phyloP scores from a whole-genome alignment of 2,113 vertebrate species.

The Lagopus leucura region DNA sequence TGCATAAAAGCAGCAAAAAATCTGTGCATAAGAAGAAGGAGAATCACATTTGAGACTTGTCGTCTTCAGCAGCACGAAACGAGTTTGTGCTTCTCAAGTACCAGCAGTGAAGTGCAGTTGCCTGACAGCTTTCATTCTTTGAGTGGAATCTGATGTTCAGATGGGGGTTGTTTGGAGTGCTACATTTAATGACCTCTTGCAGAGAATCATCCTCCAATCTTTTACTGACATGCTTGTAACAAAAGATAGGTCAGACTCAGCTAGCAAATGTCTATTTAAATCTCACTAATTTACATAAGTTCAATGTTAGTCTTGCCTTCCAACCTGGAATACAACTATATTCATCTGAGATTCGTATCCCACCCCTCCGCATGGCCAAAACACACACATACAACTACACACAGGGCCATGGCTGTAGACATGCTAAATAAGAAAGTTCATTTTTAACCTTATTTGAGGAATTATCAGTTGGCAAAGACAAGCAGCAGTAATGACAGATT shows the following conservation, averaged over 20 bases:
- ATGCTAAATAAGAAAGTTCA: neutral
- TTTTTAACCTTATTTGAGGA: neutral
- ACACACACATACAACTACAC: neutral
- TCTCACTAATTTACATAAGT: neutral
- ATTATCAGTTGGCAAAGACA: neutral
- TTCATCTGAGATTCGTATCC: neutral
- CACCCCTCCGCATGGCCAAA: fast-evolving
- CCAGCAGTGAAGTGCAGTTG: neutral
- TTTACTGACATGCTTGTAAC: neutral
- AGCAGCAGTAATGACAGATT: neutral
- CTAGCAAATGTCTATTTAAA: neutral
- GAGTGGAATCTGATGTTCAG: neutral
- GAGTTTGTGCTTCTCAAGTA: neutral
- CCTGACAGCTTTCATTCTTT: neutral
- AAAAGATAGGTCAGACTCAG: neutral
- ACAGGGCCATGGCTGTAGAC: neutral
- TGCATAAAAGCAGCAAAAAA: neutral
- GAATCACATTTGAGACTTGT: neutral
- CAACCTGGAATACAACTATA: neutral
- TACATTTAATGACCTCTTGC: neutral
- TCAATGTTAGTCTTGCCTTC: neutral
- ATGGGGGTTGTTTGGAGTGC: neutral
- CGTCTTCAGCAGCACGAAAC: too few relatives aligned
- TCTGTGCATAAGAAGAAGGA: neutral
- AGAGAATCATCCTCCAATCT: neutral